Conservation (phyloP, 1,140 invertebrate genomes). For the Tribolium castaneum region DNA sequence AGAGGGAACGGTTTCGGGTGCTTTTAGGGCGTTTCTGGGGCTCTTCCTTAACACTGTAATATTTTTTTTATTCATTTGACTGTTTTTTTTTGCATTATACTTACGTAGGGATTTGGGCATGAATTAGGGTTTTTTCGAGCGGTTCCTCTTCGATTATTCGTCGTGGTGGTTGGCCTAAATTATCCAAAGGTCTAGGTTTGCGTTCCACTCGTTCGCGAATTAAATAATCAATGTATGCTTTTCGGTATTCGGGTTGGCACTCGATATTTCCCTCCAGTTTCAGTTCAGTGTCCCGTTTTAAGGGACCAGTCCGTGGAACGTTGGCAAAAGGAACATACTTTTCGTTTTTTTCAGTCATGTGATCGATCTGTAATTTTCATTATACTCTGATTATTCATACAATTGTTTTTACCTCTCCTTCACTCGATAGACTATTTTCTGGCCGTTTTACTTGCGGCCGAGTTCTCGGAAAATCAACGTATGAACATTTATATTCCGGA, state of each 20-base stretch:
- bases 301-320: slow-evolving; percentile 35
- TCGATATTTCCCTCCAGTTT: slow-evolving; percentile 61
- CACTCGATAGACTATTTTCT: slow-evolving; percentile 44
- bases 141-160: slow-evolving; percentile 32
- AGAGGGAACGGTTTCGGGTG: neutral
- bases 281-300: slow-evolving; percentile 53
- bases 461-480: slow-evolving; percentile 60
- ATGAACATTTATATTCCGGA: slow-evolving; percentile 57
- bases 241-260: slow-evolving; percentile 67
- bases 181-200: slow-evolving; percentile 52
- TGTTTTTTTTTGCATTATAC: neutral
- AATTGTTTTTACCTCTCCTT: slow-evolving; percentile 52
- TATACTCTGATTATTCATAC: neutral
- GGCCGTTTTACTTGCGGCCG: slow-evolving; percentile 57
- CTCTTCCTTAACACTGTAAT: neutral
- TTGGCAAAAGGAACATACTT: slow-evolving; percentile 49
- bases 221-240: slow-evolving; percentile 63
- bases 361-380: slow-evolving; percentile 46
- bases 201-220: slow-evolving; percentile 59
- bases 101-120: neutral
- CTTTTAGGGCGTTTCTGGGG: neutral
- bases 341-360: slow-evolving; percentile 52
- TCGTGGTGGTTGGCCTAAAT: slow-evolving; percentile 39
- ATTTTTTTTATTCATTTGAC: neutral
- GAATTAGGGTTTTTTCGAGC: neutral